Evolutionary conservation across 2,113 vertebrate species (phyloP), one percentile per base, ranked within the genome.

Genomic region (Pan troglodytes): DNA sequence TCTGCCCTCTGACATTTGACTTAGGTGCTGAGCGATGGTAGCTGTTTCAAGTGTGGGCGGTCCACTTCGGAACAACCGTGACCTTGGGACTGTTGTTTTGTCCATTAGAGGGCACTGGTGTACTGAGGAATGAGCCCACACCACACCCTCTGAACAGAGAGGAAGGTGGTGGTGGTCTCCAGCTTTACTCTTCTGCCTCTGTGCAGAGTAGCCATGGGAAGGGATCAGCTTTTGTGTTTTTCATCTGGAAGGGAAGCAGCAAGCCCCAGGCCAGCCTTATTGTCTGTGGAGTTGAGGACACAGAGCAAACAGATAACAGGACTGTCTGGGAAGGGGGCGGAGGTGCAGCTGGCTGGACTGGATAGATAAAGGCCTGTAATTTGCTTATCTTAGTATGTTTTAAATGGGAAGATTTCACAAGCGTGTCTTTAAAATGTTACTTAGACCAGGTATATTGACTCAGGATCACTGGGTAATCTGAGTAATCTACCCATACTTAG

Each of bases 381-480:
- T 57, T 38, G 92, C 43, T 82, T 35, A n/a, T 72, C 13, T 25
- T 72, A 88, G 68, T 40, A 10, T 79, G 59, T 38, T 78, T 94
- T 35, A 82, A 83, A 61, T 76, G 1, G 40, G 55, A 88, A 68
- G 27, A 25, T 78, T 83, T 57, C 52, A 59, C 48, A 89, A 18
- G 79, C 57, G 7, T 10, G 90, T 90, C 59, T 93, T 86, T 40
- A 86, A 96, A 90, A 86, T 52, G 81, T 90, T 93, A n/a, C 61
- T 95, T 96, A 85, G n/a, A 45, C 32, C 67, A 92, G 17, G 55
- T 73, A 4, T 76, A 43, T 86, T 93, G 86, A 75, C 75, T 78
- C 25, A 43, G 55, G 32, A 67, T 80, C 78, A 57, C 82, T 82
- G 48, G 55, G 79, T 84, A 48, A 23, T 18, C 57, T 43, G 5